Conservation (phyloP, 2,888 invertebrate genomes). For the Lysandra bellargus region DNA sequence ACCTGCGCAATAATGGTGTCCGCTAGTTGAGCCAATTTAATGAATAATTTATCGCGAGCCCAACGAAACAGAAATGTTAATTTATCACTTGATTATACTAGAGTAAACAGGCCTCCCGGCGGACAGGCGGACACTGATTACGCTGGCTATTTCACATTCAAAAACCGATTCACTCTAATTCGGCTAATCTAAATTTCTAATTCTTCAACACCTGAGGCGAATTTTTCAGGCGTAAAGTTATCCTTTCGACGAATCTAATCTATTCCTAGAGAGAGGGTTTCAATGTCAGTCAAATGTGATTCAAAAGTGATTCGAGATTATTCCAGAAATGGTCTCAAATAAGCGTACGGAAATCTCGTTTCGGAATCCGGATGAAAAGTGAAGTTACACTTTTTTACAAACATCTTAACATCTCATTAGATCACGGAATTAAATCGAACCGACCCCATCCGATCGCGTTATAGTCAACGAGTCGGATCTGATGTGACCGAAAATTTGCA, state of each 20-base stretch:
- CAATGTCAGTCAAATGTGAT: not conserved
- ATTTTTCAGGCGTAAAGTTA: not conserved
- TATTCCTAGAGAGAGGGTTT: not conserved
- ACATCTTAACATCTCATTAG: slow-evolving; percentile 25
- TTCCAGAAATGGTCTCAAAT: not conserved
- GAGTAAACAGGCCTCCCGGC: slow-evolving; percentile 40
- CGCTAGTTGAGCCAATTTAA: slow-evolving; percentile 38
- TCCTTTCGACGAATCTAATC: slow-evolving; percentile 4
- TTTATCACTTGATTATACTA: slow-evolving; percentile 43
- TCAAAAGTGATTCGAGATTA: not conserved
- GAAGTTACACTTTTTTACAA: not conserved
- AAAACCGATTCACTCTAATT: slow-evolving; percentile 27
- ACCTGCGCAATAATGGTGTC: slow-evolving; percentile 18
- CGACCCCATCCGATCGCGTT: slow-evolving; percentile 27
- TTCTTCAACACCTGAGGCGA: slow-evolving; percentile 10
- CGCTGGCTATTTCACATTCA: slow-evolving; percentile 22
- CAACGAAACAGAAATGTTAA: slow-evolving; percentile 42
- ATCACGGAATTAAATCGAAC: slow-evolving; percentile 18
- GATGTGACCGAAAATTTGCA: slow-evolving; percentile 62
- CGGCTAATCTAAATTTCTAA: slow-evolving; percentile 27
- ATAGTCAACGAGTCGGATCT: slow-evolving; percentile 52
- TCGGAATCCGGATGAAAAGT: not conserved
- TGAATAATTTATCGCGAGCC: slow-evolving; percentile 42
- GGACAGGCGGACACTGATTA: slow-evolving; percentile 27
- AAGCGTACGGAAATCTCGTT: not conserved